Conservation (phyloP, 2,888 invertebrate species). For the Hylaea fasciaria region DNA sequence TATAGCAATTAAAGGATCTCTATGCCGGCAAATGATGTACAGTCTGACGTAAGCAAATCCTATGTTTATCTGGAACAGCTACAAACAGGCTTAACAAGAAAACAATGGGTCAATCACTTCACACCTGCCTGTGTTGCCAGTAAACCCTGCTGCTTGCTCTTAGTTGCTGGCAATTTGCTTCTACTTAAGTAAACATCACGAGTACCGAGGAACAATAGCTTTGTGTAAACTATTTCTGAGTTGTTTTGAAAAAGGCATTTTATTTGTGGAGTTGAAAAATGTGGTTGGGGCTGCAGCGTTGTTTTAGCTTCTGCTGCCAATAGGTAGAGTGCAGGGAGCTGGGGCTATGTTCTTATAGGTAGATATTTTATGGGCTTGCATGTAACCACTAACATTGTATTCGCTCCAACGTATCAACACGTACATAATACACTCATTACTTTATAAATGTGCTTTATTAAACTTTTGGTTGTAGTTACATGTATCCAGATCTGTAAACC, state of each 20-base stretch:
- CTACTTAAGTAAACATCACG: constrained; percentile 38
- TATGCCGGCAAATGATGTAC: neutral
- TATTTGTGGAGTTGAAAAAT: neutral
- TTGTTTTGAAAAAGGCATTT: constrained; percentile 26
- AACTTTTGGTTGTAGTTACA: too few species aligned
- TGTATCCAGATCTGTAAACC: too few species aligned
- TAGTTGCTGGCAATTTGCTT: constrained; percentile 34
- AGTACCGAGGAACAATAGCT: constrained; percentile 30
- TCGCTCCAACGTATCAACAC: too few species aligned
- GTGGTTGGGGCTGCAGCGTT: too few species aligned
- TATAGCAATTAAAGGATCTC: too few species aligned
- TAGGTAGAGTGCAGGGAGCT: too few species aligned
- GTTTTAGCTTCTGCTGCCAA: too few species aligned
- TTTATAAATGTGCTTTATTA: too few species aligned
- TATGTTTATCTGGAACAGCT: constrained; percentile 16
- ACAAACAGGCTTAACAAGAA: constrained; percentile 27
- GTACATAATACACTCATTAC: too few species aligned
- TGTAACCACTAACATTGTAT: too few species aligned
- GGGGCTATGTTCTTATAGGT: too few species aligned
- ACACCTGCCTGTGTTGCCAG: constrained; percentile 50
- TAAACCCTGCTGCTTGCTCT: constrained; percentile 33
- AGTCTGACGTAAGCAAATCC: constrained; percentile 17
- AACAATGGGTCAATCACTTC: constrained; percentile 54
- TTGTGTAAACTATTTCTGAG: constrained; percentile 30
- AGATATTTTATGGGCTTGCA: too few species aligned